phyloP scores from a whole-genome alignment of 2,797 vertebrate species.

The Coranthus polyacanthus region DNA sequence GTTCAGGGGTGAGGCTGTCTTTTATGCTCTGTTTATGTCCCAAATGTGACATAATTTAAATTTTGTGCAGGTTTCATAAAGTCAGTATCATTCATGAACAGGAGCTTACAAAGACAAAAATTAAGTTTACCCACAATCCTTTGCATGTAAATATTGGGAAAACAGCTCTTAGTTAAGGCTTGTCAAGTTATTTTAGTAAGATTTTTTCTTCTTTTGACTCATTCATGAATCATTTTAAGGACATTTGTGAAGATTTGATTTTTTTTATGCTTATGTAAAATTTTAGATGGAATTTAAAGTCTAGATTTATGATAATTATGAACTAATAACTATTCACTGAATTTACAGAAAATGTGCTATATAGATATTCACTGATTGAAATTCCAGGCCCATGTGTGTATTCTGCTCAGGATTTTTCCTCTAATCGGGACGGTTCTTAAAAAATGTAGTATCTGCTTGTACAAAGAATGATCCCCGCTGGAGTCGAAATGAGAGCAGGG shows the following conservation, averaged over 20 bases:
- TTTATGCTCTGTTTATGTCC: neutral
- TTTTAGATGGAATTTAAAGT: too few relatives aligned
- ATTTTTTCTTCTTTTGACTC: too few relatives aligned
- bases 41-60: accelerated
- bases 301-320: too few relatives aligned
- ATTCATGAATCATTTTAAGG: too few relatives aligned
- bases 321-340: too few relatives aligned
- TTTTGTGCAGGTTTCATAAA: neutral
- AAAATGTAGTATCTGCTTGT: constrained; percentile 3
- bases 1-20: neutral
- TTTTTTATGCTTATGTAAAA: too few relatives aligned
- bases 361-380: too few relatives aligned
- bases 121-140: constrained; percentile 81
- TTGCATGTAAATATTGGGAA: constrained; percentile 34
- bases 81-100: neutral
- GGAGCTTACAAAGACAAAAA: neutral
- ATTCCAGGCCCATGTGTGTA: too few relatives aligned
- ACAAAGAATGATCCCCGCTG: neutral
- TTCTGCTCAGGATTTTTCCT: neutral
- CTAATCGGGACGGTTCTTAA: neutral
- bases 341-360: too few relatives aligned
- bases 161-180: too few relatives aligned
- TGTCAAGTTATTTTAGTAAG: too few relatives aligned
- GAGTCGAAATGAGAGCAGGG: neutral
- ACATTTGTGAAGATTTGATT: too few relatives aligned